Base-by-base conservation (phyloP, 2,113 vertebrate species). In the Columbina picui region DNA sequence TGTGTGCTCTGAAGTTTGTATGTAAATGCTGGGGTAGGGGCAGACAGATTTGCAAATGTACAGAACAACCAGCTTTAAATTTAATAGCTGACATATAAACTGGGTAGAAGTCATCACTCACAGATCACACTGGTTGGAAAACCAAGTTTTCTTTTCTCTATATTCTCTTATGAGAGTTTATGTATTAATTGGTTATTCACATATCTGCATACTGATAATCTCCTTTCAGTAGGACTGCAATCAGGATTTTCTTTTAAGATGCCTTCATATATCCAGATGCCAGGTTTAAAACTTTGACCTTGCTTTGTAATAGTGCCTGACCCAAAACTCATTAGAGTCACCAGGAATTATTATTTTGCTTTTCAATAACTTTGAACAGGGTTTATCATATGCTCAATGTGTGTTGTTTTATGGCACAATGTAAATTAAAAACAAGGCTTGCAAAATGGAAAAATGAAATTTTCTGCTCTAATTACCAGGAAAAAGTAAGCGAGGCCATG, bases 401-500 rank as follows among this genome's bases (percentile, higher is more conserved):
- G 4, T 82, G 76, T 81, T 93, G 22, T 90, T 95, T 93, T 78
- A 49, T 81, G 57, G 32, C 56, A 82, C 50, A 79, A 27, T 77
- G 55, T 77, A 86, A 93, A 74, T 64, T 55, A 70, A 59, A 90
- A 91, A 75, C 57, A 92, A 74, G 21, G 30, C 64, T 81, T 92
- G 56, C 53, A 77, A 77, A 55, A 92, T 91, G 21, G 29, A 74
- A 96, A 90, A 78, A 64, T 38, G 32, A 86, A 56, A 86, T 89
- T 93, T 94, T 97, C 85, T 96, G 84, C 92, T 96, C 59, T 93
- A 60, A 95, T 97, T 96, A 93, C 59, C 92, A 98, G 98, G 97
- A 96, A 53, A 99, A 98, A 96, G 96, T 97, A 7, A 97, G 97
- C 94, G 98, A 99, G 78, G 98, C 99, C 36, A 73, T 98, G 17